phyloP scores from a whole-genome alignment of 2,888 invertebrate species.

The Saturnia pavonia region DNA sequence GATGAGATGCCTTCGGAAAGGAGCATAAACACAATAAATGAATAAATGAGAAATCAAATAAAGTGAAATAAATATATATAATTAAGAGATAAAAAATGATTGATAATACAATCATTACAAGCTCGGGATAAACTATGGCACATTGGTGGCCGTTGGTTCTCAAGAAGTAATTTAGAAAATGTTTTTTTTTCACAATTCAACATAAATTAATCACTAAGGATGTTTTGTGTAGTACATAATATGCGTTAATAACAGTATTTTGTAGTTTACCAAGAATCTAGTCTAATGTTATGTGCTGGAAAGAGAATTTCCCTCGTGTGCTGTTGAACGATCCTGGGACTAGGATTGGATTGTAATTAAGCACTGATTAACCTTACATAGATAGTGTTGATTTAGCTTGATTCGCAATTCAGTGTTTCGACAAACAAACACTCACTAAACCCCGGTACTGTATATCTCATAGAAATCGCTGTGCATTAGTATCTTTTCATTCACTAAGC shows the following conservation, averaged over 20 bases:
- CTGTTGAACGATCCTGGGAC: constrained; percentile 23
- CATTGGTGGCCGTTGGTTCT: no score
- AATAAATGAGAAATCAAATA: no score
- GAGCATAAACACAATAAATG: no score
- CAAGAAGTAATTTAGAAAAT: no score
- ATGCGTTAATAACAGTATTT: not conserved
- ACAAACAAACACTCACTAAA: not conserved
- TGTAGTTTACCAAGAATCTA: not conserved
- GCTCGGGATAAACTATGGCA: no score
- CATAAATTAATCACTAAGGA: no score
- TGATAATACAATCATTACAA: no score
- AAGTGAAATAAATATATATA: no score
- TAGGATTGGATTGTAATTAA: constrained; percentile 19
- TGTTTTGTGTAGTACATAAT: no score
- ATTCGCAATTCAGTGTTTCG: constrained; percentile 20
- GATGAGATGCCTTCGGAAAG: no score
- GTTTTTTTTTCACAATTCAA: no score
- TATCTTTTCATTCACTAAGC: not conserved
- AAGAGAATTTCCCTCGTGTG: constrained; percentile 25
- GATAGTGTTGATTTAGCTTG: constrained; percentile 29
- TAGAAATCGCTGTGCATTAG: not conserved
- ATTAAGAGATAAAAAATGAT: no score
- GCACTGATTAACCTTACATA: constrained; percentile 29
- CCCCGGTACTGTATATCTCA: not conserved
- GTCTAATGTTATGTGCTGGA: constrained; percentile 25